Conservation (phyloP, 2,888 invertebrate species). For the Dynastes hyllus region DNA sequence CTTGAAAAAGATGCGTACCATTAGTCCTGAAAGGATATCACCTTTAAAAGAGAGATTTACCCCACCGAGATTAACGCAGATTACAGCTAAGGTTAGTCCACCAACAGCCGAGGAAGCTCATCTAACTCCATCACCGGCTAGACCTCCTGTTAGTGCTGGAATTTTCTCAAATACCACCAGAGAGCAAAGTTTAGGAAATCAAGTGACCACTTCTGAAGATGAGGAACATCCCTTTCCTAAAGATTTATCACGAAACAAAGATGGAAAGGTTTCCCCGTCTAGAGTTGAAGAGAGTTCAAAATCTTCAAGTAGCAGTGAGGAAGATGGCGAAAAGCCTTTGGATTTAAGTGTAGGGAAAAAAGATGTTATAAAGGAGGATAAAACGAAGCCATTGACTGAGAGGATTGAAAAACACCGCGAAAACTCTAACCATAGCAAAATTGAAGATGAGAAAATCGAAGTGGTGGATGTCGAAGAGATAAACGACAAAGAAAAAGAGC, state of each 20-base stretch:
- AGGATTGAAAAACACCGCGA: slow-evolving; percentile 10
- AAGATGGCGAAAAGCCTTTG: slow-evolving; percentile 80
- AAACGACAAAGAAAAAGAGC: slow-evolving; percentile 54
- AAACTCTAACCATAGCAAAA: slow-evolving; percentile 64
- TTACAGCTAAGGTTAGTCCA: slow-evolving; percentile 77
- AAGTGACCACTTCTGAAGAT: slow-evolving; percentile 56
- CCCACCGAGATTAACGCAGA: slow-evolving; percentile 73
- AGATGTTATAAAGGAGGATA: slow-evolving; percentile 35
- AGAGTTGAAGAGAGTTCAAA: slow-evolving; percentile 66
- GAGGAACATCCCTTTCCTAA: slow-evolving; percentile 63
- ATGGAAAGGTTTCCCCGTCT: slow-evolving; percentile 70
- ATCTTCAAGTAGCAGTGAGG: slow-evolving; percentile 60
- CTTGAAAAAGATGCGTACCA: slow-evolving; percentile 55
- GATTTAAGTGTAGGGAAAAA: slow-evolving; percentile 80
- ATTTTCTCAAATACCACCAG: slow-evolving; percentile 62
- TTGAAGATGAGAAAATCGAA: slow-evolving; percentile 75
- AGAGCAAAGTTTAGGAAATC: slow-evolving; percentile 56
- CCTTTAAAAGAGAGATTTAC: slow-evolving; percentile 72
- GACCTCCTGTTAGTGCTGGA: slow-evolving; percentile 71
- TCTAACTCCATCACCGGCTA: slow-evolving; percentile 79
- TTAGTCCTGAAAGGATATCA: slow-evolving; percentile 62
- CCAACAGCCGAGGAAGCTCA: slow-evolving; percentile 80
- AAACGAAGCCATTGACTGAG: slow-evolving; percentile 8
- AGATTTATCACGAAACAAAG: slow-evolving; percentile 63
- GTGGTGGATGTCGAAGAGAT: slow-evolving; percentile 74